Evolutionary conservation across 37 sponge, comb jelly and placozoan species (phyloP).

Genomic region (Ephydatia muelleri): DNA sequence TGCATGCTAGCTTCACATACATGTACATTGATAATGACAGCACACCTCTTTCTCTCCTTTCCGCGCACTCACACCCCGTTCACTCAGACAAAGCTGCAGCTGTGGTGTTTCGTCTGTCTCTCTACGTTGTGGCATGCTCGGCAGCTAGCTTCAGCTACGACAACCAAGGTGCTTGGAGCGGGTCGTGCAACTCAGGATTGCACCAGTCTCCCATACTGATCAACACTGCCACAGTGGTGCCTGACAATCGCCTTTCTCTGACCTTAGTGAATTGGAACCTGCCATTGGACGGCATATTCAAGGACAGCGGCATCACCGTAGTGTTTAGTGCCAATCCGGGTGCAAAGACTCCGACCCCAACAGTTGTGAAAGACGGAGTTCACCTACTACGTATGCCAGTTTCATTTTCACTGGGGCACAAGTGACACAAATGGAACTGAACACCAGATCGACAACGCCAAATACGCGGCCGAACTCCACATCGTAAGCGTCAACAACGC

Average conservation of each 20-base stretch:
- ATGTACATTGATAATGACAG: no score
- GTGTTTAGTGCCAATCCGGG: neutral
- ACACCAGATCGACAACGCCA: conserved; percentile 21
- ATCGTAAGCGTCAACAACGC: conserved; percentile 35
- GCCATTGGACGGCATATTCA: neutral
- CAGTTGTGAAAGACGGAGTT: conserved; percentile 50
- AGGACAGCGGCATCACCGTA: conserved; percentile 7
- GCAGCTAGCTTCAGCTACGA: no score
- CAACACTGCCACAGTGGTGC: neutral
- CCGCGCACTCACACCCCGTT: no score
- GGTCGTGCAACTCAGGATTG: neutral
- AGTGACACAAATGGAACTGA: conserved; percentile 42
- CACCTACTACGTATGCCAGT: conserved; percentile 46
- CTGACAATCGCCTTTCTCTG: neutral
- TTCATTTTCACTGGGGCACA: conserved; percentile 70
- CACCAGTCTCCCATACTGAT: conserved; percentile 52
- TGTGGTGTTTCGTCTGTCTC: no score
- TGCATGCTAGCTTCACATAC: no score
- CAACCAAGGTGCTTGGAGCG: conserved; percentile 39
- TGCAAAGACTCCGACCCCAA: neutral
- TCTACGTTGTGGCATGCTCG: no score
- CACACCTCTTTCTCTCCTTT: no score
- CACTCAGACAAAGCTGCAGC: no score
- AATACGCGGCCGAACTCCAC: conserved; percentile 39
- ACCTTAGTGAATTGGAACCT: neutral